Base-by-base conservation (phyloP, 1,140 invertebrate species). In the Scaptomyza hsui region DNA sequence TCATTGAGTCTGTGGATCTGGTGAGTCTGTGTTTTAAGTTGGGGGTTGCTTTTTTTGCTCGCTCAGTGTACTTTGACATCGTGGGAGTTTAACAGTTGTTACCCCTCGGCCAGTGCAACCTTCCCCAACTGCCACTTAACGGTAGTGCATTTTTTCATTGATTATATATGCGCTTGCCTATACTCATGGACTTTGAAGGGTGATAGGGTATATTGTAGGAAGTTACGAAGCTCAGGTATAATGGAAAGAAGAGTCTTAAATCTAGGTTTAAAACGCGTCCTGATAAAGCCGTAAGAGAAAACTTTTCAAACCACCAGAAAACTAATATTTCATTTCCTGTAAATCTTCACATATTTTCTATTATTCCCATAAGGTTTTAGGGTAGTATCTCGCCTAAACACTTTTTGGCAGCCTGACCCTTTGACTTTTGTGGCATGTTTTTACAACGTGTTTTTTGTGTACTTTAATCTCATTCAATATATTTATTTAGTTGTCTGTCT, bases 51-150 rank as follows among this genome's bases (percentile, higher is more conserved):
- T n/a, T n/a, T 10, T 9, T 10, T 12, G 29, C 29, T 32, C 64
- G 76, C 42, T 48, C 76, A 73, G 72, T 77, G 72, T 80, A 74
- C 32, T 37, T 65, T 60, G 59, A 71, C 70, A 77, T 68, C 78
- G 81, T 86, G 81, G 74, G 81, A 86, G 78, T 82, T 72, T 63
- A 32, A 52, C 81, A 86, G 64, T 72, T 82, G 82, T 53, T 37
- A 19, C 32, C 19, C 29, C 53, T 44, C n/a, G 21, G 18, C 13
- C 53, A 2, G 24, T 24, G 24, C 24, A 13, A 18, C 3, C n/a
- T 15, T 1, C 10, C 10, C 49, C 26, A 9, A 29, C 41, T n/a
- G n/a, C 47, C 18, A 12, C 29, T 10, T 15, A 51, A 15, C 16
- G n/a, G 9, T 37, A 60, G 37, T 72, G 55, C 59, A 81, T 68